Conservation (phyloP, 2,797 vertebrate genomes). For the Anisognathus igniventris region DNA sequence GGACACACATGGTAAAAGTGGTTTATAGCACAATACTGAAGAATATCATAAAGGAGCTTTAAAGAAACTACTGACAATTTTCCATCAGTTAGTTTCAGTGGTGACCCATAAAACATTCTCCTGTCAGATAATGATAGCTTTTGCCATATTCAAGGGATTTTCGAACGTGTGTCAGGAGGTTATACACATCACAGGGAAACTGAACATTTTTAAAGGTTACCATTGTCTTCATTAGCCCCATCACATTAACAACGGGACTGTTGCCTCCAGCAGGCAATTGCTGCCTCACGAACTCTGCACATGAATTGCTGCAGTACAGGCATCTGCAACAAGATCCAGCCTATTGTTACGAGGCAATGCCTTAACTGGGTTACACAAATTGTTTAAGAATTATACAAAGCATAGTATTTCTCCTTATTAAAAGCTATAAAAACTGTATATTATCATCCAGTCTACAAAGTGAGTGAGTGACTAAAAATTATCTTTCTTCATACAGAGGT, state of each 20-base stretch:
- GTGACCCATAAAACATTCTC: slow-evolving; percentile 28
- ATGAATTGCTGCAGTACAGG: background rate
- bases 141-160: slow-evolving; percentile 4
- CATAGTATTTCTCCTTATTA: background rate
- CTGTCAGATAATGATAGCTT: background rate
- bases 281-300: background rate
- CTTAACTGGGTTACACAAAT: background rate
- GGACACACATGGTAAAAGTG: background rate
- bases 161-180: background rate
- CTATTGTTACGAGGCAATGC: background rate
- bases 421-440: background rate
- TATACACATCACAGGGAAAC: background rate
- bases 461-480: background rate
- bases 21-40: slow-evolving; percentile 26
- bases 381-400: background rate
- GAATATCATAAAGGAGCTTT: slow-evolving; percentile 23
- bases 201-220: slow-evolving; percentile 9
- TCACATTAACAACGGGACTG: background rate
- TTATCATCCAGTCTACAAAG: background rate
- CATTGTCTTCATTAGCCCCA: slow-evolving; percentile 35
- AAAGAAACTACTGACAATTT: slow-evolving; percentile 20
- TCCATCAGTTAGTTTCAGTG: background rate
- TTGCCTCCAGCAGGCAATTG: background rate
- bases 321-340: background rate
- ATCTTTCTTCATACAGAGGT: background rate